These are phyloP conservation scores for Sebastes diploproa DNA, from an alignment of 2,797 vertebrate genomes.

Conservation along the genomic window DNA sequence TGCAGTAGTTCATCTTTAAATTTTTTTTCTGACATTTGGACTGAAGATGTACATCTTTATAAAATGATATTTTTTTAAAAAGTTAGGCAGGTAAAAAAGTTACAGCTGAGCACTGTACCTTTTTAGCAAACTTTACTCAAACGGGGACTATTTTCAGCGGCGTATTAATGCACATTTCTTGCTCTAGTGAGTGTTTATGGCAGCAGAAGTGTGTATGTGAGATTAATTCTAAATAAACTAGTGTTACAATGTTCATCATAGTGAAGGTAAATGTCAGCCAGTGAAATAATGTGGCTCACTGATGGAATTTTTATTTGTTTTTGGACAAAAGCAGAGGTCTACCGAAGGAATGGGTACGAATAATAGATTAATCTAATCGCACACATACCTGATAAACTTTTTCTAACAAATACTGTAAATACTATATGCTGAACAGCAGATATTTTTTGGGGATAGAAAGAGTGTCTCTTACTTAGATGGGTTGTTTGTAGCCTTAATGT, in stretches of 20 bases:
- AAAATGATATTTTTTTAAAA: no score
- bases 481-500: neutral
- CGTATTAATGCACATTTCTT: neutral
- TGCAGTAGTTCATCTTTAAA: neutral
- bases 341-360: neutral
- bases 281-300: neutral
- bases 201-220: neutral
- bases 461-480: neutral
- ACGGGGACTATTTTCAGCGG: neutral
- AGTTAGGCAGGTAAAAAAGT: accelerated
- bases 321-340: neutral
- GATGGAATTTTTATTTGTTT: accelerated
- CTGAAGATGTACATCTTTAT: neutral
- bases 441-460: neutral
- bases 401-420: neutral
- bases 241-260: neutral
- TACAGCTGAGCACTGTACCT: neutral
- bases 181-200: neutral
- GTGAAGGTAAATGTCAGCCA: neutral
- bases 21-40: neutral
- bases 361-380: neutral
- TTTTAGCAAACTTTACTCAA: neutral
- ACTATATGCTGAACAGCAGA: neutral
- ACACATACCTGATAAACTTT: no score
- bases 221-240: neutral